Base-by-base conservation (phyloP, 1,140 invertebrate species). In the Nebria ingens region DNA sequence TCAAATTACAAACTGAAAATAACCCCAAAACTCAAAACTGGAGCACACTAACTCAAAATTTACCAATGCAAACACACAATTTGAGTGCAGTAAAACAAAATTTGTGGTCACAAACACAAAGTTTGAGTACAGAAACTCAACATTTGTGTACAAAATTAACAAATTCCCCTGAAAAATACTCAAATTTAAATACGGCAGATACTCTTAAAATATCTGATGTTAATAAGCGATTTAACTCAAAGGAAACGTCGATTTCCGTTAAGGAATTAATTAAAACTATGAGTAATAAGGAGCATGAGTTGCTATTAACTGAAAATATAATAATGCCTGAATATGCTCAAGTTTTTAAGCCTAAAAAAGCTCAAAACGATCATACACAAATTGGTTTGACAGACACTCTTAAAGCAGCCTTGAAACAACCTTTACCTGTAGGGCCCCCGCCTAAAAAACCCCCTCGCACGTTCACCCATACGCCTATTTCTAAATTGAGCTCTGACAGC, bases 391-490 rank as follows among this genome's bases (percentile, higher is more conserved):
- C 76, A 2, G 78, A 80, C 56, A 81, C 78, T 11, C 65, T 83
- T 20, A 81, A 79, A 61, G 76, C 75, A 49, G 80, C 79, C 22
- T 65, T 84, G 21, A 79, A 78, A 61, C 73, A 80, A 58, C 81
- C 82, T 0, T 64, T 86, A 55, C 83, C 83, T 0, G 23, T 64
- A 15, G 83, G 83, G 1, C 82, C 83, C 6, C 80, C 83, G 22
- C 85, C 84, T 0, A 79, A 80, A 60, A 87, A 87, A 65, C 84
- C 85, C 19, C 85, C 85, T 1, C 66, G 85, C 64, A 81, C 79
- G 3, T 84, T 85, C 64, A 72, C 73, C 53, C 76, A 79, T 62
- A 69, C 68, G 54, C 61, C 61, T 12, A 60, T 58, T 13, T 29
- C 55, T 19, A 58, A 59, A 21, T 34, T 53, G 6, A 29, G 15